A percentile compares a stretch with the other conserved stretches of the same genome.
Conservation (phyloP, 2,113 vertebrate species). For the Bubo blakistoni region DNA sequence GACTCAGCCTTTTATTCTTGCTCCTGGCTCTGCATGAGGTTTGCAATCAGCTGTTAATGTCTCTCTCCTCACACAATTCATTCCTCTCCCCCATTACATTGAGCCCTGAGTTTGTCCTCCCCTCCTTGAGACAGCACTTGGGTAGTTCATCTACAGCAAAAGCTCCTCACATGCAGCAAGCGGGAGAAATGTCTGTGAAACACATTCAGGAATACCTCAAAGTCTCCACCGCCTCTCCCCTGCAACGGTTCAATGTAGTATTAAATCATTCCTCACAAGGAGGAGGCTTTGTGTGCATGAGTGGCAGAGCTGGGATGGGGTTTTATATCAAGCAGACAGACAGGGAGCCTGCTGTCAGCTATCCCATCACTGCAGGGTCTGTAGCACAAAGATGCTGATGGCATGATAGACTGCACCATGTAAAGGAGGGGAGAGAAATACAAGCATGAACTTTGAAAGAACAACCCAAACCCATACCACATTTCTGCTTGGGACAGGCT, state of each 20-base stretch:
- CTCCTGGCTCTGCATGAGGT: neutral
- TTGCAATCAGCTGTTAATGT: constrained; percentile 35
- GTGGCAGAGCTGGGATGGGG: neutral
- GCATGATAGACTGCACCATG: rapidly evolving
- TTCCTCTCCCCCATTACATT: neutral
- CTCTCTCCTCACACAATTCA: neutral
- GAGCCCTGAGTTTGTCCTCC: neutral
- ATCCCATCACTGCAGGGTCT: neutral
- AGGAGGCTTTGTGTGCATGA: rapidly evolving
- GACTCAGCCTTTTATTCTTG: neutral
- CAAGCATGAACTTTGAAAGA: neutral
- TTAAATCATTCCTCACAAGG: neutral
- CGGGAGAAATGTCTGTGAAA: rapidly evolving
- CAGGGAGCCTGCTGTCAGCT: neutral
- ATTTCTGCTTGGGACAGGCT: neutral
- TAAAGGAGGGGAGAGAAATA: neutral
- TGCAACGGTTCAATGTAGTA: rapidly evolving
- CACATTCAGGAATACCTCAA: neutral
- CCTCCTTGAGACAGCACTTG: neutral
- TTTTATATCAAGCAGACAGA: neutral
- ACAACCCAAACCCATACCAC: neutral
- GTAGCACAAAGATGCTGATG: rapidly evolving
- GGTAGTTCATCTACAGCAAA: neutral
- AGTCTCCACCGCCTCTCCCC: neutral
- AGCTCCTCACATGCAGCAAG: rapidly evolving